Conservation (phyloP, 2,888 invertebrate genomes). For the Eutolmus rufibarbis region DNA sequence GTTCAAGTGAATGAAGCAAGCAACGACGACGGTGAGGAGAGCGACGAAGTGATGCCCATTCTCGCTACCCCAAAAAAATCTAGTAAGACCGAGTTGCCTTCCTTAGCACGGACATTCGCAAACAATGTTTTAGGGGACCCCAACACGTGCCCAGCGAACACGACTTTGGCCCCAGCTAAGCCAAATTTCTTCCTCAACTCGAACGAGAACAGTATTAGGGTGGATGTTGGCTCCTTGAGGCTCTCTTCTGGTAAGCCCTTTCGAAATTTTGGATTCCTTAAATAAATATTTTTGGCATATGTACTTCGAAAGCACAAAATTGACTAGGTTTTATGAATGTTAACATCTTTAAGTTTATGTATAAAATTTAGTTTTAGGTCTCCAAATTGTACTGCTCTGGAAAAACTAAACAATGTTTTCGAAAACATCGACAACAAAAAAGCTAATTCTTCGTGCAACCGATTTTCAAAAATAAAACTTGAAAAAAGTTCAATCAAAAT, state of each 20-base stretch:
- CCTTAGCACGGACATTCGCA: conserved; percentile 42
- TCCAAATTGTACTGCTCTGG: too few relatives aligned
- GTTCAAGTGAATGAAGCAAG: conserved; percentile 56
- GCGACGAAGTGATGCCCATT: conserved; percentile 44
- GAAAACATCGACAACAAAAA: too few relatives aligned
- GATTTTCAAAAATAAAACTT: too few relatives aligned
- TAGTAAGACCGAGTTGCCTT: not conserved
- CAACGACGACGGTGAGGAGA: conserved; percentile 46
- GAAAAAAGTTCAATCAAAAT: too few relatives aligned
- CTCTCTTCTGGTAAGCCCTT: not conserved
- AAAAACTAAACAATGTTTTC: too few relatives aligned
- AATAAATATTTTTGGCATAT: too few relatives aligned
- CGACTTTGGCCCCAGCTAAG: not conserved
- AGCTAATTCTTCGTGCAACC: too few relatives aligned
- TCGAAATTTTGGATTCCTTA: not conserved
- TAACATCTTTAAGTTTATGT: not conserved
- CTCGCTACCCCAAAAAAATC: not conserved
- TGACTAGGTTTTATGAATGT: too few relatives aligned
- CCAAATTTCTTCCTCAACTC: conserved; percentile 10
- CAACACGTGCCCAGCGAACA: conserved; percentile 16
- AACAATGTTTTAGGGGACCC: conserved; percentile 42
- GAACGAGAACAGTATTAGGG: conserved; percentile 19
- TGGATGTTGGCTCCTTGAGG: not conserved
- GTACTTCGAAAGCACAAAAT: too few relatives aligned
- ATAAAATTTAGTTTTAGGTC: not conserved